phyloP scores from a whole-genome alignment of 2,113 vertebrate species.

The Amphiprion percula region DNA sequence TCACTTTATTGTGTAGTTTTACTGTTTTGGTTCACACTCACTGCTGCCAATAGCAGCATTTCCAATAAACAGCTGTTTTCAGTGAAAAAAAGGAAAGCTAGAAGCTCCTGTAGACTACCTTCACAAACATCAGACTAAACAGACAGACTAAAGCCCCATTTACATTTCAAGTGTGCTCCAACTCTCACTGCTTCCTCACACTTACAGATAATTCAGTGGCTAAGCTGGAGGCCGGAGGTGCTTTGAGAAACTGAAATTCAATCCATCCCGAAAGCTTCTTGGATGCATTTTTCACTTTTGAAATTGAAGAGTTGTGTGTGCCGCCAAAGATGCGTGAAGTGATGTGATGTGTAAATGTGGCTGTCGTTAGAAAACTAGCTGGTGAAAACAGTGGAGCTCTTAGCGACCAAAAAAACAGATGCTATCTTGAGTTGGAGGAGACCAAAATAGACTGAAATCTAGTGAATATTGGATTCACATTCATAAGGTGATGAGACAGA shows the following conservation, averaged over 20 bases:
- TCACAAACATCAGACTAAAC: not conserved
- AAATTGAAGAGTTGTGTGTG: not conserved
- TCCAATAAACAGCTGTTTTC: too few relatives aligned
- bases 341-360: not conserved
- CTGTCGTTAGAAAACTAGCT: not conserved
- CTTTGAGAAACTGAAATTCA: not conserved
- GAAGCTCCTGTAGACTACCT: not conserved
- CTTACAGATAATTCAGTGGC: not conserved
- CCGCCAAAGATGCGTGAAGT: constrained; percentile 7
- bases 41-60: too few relatives aligned
- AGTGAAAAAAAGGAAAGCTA: not conserved
- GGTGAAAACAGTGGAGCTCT: not conserved
- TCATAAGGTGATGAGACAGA: not conserved
- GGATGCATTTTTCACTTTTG: constrained; percentile 5
- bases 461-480: not conserved
- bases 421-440: too few relatives aligned
- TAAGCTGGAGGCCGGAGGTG: not conserved
- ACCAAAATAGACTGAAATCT: too few relatives aligned
- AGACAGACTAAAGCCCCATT: not conserved
- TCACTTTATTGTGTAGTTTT: too few relatives aligned
- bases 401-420: not conserved
- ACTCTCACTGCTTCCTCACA: not conserved
- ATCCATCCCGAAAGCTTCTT: not conserved
- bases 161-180: not conserved
- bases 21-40: too few relatives aligned